Evolutionary conservation across 2,888 invertebrate species (phyloP).

Genomic region (Gasteruption jaculator): DNA sequence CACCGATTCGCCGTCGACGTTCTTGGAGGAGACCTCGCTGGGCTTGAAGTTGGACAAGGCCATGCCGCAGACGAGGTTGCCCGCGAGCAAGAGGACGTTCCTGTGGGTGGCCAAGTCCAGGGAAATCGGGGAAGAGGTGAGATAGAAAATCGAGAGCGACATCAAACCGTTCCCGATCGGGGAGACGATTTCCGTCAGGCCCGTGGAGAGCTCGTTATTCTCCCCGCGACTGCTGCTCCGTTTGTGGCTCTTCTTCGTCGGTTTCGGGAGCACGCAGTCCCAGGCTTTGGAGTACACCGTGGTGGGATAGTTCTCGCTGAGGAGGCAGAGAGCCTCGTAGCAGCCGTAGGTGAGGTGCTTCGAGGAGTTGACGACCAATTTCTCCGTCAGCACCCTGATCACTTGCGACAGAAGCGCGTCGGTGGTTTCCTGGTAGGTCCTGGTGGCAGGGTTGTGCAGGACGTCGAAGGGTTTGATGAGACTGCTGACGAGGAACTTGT

Average conservation of each 20-base stretch:
- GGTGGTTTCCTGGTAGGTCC: slow-evolving; percentile 31
- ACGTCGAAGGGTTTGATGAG: slow-evolving; percentile 55
- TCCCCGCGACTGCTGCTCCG: slow-evolving; percentile 28
- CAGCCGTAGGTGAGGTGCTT: slow-evolving; percentile 67
- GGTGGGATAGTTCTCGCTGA: slow-evolving; percentile 66
- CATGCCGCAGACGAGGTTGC: slow-evolving; percentile 49
- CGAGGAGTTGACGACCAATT: slow-evolving; percentile 61
- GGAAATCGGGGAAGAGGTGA: slow-evolving; percentile 54
- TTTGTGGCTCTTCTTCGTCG: slow-evolving; percentile 28
- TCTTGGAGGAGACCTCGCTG: slow-evolving; percentile 30
- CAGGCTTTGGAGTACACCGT: slow-evolving; percentile 66
- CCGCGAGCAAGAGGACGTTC: slow-evolving; percentile 51
- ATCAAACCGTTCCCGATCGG: slow-evolving; percentile 37
- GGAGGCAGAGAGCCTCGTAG: slow-evolving; percentile 63
- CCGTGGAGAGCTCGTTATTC: slow-evolving; percentile 18
- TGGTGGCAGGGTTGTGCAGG: slow-evolving; percentile 34
- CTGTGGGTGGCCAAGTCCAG: slow-evolving; percentile 53
- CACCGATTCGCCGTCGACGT: slow-evolving; percentile 11
- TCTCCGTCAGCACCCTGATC: slow-evolving; percentile 53
- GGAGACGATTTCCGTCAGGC: slow-evolving; percentile 21
- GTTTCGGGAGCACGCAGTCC: slow-evolving; percentile 52
- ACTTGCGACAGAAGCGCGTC: slow-evolving; percentile 60
- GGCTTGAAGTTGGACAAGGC: slow-evolving; percentile 52
- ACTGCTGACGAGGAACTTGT: slow-evolving; percentile 53
- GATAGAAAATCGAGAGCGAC: slow-evolving; percentile 45